A percentile compares a stretch with the other conserved stretches of the same genome.
phyloP scores from a whole-genome alignment of 2,888 invertebrate genomes.

The Melolontha melolontha region DNA sequence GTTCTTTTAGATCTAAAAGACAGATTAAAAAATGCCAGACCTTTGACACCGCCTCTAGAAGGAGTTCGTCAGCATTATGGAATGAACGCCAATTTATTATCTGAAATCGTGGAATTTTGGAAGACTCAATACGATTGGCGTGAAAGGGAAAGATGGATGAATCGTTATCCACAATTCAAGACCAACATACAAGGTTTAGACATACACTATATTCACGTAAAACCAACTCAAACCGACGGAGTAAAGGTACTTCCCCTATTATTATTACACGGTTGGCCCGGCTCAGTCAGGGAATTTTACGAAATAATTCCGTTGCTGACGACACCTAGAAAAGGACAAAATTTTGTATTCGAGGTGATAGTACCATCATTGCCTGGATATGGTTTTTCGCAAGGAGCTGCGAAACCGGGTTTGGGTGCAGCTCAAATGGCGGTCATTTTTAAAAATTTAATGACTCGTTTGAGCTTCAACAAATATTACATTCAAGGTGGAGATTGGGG shows the following conservation, averaged over 20 bases:
- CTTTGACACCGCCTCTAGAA: conserved; percentile 70
- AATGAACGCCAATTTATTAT: conserved; percentile 78
- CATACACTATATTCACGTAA: conserved; percentile 69
- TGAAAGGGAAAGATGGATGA: conserved; percentile 69
- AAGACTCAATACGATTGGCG: conserved; percentile 76
- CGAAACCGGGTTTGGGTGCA: conserved; percentile 72
- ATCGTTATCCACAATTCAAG: conserved; percentile 75
- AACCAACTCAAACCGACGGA: conserved; percentile 67
- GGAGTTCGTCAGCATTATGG: conserved; percentile 83
- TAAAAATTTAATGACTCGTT: conserved; percentile 77
- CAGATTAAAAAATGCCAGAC: conserved; percentile 67
- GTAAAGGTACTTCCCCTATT: conserved; percentile 73
- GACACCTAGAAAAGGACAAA: conserved; percentile 66
- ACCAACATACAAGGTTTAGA: conserved; percentile 80
- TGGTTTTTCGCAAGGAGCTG: conserved; percentile 69
- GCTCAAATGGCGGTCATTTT: conserved; percentile 71
- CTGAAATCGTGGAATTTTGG: conserved; percentile 82
- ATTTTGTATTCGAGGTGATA: conserved; percentile 77
- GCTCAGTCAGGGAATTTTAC: conserved; percentile 86
- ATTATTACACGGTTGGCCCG: conserved; percentile 92
- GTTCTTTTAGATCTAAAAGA: conserved; percentile 66
- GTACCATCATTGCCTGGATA: conserved; percentile 70
- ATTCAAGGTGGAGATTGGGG: conserved; percentile 90
- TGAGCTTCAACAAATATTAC: conserved; percentile 76
- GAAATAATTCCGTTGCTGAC: conserved; percentile 76